Conservation (phyloP, 2,113 vertebrate genomes). For the Hipposideros armiger region DNA sequence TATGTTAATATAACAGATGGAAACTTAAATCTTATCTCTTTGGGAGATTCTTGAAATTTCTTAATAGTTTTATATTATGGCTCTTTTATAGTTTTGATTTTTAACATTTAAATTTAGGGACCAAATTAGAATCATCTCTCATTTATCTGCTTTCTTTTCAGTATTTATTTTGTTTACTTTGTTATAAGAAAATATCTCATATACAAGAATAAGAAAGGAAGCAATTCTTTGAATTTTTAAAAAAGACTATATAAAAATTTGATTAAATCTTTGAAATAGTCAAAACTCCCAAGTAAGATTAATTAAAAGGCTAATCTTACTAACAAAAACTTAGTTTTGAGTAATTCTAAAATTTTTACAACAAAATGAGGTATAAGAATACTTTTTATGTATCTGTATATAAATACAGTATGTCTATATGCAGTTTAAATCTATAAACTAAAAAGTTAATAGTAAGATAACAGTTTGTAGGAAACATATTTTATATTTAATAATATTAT, state of each 20-base stretch:
- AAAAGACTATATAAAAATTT: not conserved
- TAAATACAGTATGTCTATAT: not conserved
- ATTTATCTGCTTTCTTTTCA: not conserved
- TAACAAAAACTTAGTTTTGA: constrained; percentile 29
- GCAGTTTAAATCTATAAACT: not conserved
- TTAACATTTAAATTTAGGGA: constrained; percentile 8
- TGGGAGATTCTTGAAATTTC: not conserved
- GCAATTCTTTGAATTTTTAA: not conserved
- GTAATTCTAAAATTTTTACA: constrained; percentile 39
- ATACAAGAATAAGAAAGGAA: constrained; percentile 38
- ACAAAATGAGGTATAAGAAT: not conserved
- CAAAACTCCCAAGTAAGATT: not conserved
- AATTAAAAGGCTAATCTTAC: not conserved
- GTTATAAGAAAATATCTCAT: constrained; percentile 35
- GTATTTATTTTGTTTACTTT: constrained; percentile 27
- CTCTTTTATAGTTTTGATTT: not conserved
- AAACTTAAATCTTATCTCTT: not conserved
- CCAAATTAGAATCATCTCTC: not conserved
- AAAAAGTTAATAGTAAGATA: not conserved
- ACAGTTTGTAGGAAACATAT: not conserved
- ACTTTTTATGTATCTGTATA: not conserved
- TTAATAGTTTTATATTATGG: not conserved
- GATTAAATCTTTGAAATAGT: constrained; percentile 43
- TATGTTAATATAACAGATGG: not conserved
- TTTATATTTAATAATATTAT: not conserved